Evolutionary conservation across 2,797 vertebrate species (phyloP), one percentile per base, ranked within the genome.

Genomic region (Molossus molossus): DNA sequence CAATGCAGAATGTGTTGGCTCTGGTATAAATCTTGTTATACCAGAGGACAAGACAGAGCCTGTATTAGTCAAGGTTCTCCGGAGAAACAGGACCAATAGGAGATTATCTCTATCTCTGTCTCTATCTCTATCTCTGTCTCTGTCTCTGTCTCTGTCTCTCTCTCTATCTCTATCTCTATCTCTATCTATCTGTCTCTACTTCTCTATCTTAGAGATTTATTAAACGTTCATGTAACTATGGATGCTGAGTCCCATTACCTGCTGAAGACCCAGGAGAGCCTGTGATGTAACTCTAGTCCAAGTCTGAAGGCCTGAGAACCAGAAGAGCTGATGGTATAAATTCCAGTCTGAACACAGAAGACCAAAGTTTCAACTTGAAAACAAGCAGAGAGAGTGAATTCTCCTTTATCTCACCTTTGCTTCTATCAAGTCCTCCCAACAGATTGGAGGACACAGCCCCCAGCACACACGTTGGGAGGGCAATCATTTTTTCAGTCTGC

Each of bases 11-110:
- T 88, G 13, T 7, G 8, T 70, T 77, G 20, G 6, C 55, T 13
- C 2, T 87, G 1, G 29, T 88, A 25, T 17, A 94, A 95, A 92
- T 81, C 48, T 37, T 85, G 1, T 33, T 86, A 15, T 57, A 58
- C 3, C 37, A 86, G 84, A 79, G 55, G 23, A 79, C 13, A 92
- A 57, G 21, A 45, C 45, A 76, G 17, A 77, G 23, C 12, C 17
- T 92, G 6, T 88, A 40, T 29, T 89, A 67, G 33, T 72, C 53
- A 37, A 65, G 5, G 2, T 62, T 77, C 55, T 67, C n/a, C 8
- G 67, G 57, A 87, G 37, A 72, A 76, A 65, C 13, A 83, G 20
- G 81, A 65, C 8, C 25, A 80, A 25, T 18, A 62, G 11, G 15
- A 65, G 3, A 64, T 33, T 33, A 33, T 33, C 33, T 33, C 33